phyloP scores from a whole-genome alignment of 2,113 vertebrate species.

The Oostethus manadensis region DNA sequence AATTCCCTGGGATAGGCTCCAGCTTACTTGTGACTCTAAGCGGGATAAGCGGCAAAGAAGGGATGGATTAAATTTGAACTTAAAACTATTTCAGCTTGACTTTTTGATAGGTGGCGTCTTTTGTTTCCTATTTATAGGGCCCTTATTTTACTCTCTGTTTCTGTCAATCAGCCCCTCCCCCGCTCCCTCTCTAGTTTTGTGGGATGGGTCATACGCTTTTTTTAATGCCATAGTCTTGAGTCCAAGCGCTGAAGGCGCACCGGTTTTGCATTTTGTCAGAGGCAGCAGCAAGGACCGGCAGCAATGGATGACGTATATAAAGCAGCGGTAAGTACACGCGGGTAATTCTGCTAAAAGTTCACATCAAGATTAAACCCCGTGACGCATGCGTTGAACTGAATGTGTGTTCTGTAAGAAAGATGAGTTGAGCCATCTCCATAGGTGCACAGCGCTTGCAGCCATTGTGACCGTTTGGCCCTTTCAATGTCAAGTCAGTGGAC shows the following conservation, averaged over 20 bases:
- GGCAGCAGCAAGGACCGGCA: constrained; percentile 35
- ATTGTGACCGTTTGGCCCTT: neutral
- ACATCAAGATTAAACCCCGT: neutral
- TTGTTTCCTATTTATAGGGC: constrained; percentile 58
- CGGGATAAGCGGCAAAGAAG: too few species aligned
- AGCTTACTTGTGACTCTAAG: too few species aligned
- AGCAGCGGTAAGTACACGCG: constrained; percentile 72
- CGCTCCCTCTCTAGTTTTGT: constrained; percentile 41
- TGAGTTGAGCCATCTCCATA: neutral
- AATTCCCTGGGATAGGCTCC: too few species aligned
- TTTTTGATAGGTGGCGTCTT: constrained; percentile 43
- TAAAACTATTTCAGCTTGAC: too few species aligned
- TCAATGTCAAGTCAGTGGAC: constrained; percentile 13
- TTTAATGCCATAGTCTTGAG: constrained; percentile 33
- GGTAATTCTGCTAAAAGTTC: neutral
- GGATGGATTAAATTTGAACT: too few species aligned
- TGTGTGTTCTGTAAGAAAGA: neutral
- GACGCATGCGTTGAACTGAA: neutral
- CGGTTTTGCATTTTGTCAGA: constrained; percentile 41
- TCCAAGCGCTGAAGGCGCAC: constrained; percentile 52
- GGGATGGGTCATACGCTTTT: constrained; percentile 54
- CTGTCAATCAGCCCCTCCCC: constrained; percentile 34
- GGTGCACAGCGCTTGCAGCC: neutral
- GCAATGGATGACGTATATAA: constrained; percentile 80
- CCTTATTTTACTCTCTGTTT: constrained; percentile 31